phyloP scores from a whole-genome alignment of 30 jellyfish, hydroid and myxozoan genomes.

The Clytia hemisphaerica region DNA sequence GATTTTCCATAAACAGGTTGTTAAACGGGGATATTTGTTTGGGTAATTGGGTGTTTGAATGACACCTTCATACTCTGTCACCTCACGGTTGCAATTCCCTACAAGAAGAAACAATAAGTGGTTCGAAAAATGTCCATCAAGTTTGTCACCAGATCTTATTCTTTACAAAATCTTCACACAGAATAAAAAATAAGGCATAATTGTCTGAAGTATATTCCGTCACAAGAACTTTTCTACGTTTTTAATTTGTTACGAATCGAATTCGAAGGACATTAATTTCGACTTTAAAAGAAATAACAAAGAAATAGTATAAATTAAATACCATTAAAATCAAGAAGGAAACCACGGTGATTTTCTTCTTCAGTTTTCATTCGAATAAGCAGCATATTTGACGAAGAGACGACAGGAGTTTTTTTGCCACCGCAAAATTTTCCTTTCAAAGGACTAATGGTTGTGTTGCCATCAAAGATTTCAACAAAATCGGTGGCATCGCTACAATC shows the following conservation, averaged over 20 bases:
- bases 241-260: no score
- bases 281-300: no score
- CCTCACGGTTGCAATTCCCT: slow-evolving; percentile 63
- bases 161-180: no score
- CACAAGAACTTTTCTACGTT: no score
- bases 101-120: background rate
- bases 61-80: slow-evolving; percentile 28
- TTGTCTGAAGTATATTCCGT: no score
- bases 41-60: slow-evolving; percentile 81
- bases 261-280: no score
- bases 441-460: slow-evolving; percentile 31
- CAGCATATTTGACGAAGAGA: slow-evolving; percentile 34
- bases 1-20: slow-evolving; percentile 62
- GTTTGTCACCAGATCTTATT: no score
- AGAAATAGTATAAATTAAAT: no score
- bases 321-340: slow-evolving; percentile 68
- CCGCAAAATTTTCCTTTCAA: slow-evolving; percentile 52
- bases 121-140: no score
- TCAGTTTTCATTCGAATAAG: slow-evolving; percentile 72
- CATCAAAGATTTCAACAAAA: slow-evolving; percentile 62
- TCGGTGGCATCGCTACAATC: slow-evolving; percentile 61
- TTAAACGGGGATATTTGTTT: slow-evolving; percentile 53
- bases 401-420: slow-evolving; percentile 9
- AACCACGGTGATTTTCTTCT: slow-evolving; percentile 57
- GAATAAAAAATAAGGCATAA: no score